Percentiles rank a stretch among this genome's conserved stretches.
phyloP scores from a whole-genome alignment of 1,140 invertebrate species.

The Pararge aegeria region DNA sequence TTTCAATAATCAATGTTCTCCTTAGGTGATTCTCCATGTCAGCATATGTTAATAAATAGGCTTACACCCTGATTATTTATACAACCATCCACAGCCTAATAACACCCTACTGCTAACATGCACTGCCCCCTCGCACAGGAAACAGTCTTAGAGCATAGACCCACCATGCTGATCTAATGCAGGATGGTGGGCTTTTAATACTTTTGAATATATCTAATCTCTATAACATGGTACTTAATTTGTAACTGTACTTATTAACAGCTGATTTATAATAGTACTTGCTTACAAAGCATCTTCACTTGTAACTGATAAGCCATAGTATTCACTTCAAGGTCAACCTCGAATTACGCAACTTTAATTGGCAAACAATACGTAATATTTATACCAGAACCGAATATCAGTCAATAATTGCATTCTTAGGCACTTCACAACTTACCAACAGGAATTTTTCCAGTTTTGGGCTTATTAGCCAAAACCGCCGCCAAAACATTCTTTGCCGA shows the following conservation, averaged over 20 bases:
- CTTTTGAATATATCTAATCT: too few relatives aligned
- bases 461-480: constrained; percentile 72
- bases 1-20: too few relatives aligned
- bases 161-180: too few relatives aligned
- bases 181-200: too few relatives aligned
- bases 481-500: constrained; percentile 75
- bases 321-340: constrained; percentile 34
- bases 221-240: background rate
- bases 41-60: too few relatives aligned
- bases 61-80: too few relatives aligned
- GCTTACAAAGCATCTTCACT: background rate
- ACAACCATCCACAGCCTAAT: too few relatives aligned
- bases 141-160: too few relatives aligned
- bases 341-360: constrained; percentile 37
- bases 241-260: background rate
- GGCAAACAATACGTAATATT: constrained; percentile 5
- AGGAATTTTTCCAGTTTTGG: constrained; percentile 75
- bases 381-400: background rate
- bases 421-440: constrained; percentile 57
- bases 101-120: too few relatives aligned
- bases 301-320: constrained; percentile 1
- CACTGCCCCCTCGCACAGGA: too few relatives aligned
- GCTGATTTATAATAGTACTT: background rate
- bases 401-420: background rate
- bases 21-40: too few relatives aligned